These are phyloP conservation scores for Morinoia aosen DNA, from an alignment of 2,888 invertebrate genomes.

Conservation along the genomic window DNA sequence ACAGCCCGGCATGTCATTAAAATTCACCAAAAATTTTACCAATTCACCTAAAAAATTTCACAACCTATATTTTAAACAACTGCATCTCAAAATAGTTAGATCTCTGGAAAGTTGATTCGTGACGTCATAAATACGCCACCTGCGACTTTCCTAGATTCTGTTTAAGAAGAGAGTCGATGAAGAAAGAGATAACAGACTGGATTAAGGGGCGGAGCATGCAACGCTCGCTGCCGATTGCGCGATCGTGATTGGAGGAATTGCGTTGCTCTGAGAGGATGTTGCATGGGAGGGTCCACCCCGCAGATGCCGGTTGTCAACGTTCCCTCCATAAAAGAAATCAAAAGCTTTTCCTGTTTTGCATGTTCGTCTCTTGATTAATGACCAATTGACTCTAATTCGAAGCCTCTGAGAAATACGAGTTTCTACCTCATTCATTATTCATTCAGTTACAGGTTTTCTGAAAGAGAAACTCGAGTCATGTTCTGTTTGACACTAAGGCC, in stretches of 20 bases:
- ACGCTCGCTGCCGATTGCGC: neutral
- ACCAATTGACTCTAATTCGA: conserved; percentile 20
- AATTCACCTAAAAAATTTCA: neutral
- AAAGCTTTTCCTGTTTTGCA: conserved; percentile 52
- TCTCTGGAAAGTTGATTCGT: neutral
- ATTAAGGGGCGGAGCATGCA: neutral
- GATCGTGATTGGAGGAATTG: neutral
- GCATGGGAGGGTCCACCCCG: neutral
- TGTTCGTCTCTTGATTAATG: conserved; percentile 45
- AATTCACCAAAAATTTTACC: neutral
- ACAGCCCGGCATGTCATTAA: neutral
- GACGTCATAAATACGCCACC: conserved; percentile 1
- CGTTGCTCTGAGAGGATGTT: neutral
- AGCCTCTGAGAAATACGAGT: conserved; percentile 14
- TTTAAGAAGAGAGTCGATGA: neutral
- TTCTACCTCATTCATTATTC: neutral
- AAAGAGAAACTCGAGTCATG: conserved; percentile 28
- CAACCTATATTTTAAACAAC: neutral
- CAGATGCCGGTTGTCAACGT: conserved; percentile 36
- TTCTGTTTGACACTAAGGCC: neutral
- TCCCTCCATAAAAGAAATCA: conserved; percentile 44
- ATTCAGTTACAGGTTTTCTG: neutral
- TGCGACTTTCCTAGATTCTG: conserved; percentile 26
- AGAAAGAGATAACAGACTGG: conserved; percentile 21
- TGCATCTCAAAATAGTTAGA: neutral